Evolutionary conservation across 2,113 vertebrate genomes (phyloP).

Genomic region (Psophia crepitans): DNA sequence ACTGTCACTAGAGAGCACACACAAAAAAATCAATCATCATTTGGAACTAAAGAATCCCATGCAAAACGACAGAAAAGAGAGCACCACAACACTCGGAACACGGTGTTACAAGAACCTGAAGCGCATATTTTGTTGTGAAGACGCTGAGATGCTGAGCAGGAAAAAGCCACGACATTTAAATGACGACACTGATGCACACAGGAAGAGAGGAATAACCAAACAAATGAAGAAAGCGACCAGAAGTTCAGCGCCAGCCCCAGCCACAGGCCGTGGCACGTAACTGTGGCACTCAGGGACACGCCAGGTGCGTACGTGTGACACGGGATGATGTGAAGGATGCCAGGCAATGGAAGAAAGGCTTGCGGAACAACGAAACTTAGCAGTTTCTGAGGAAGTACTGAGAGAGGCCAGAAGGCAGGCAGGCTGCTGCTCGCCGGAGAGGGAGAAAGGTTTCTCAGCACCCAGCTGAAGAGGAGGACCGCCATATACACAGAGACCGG

Average conservation of each 20-base stretch:
- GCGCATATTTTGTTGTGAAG: not conserved
- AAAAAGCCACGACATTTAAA: not conserved
- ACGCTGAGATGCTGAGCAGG: not conserved
- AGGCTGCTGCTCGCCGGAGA: not conserved
- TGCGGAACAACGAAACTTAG: not conserved
- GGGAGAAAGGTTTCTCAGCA: not conserved
- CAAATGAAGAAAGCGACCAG: not conserved
- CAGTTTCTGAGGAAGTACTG: not conserved
- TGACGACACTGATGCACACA: not conserved
- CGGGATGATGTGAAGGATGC: not conserved
- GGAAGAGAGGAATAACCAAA: not conserved
- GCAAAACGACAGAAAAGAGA: not conserved
- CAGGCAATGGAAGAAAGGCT: not conserved
- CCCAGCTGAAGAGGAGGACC: not conserved
- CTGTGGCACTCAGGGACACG: fast-evolving
- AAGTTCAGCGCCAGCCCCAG: not conserved
- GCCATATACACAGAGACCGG: not conserved
- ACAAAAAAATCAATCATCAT: not conserved
- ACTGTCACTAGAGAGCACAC: not conserved
- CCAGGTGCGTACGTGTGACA: not conserved
- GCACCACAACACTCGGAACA: not conserved
- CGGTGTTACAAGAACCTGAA: not conserved
- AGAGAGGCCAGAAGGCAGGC: not conserved
- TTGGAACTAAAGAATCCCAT: not conserved
- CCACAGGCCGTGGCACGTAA: not conserved